These are phyloP conservation scores for Ischnus inquisitorius DNA, from an alignment of 2,888 invertebrate species.

Conservation along the genomic window DNA sequence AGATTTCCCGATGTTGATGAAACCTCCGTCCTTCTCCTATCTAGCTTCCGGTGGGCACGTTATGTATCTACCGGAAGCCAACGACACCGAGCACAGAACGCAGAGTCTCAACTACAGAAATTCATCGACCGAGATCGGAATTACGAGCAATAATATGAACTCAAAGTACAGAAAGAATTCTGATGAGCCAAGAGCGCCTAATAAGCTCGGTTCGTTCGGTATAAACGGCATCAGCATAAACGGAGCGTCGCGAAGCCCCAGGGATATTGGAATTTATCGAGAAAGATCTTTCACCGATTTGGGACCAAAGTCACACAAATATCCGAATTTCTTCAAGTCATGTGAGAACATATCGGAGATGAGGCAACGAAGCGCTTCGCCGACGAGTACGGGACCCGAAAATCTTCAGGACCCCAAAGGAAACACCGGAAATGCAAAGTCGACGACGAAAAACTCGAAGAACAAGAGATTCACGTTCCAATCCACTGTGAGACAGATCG, in stretches of 20 bases:
- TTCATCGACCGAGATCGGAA: slow-evolving; percentile 58
- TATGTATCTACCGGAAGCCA: slow-evolving; percentile 91
- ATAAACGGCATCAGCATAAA: slow-evolving; percentile 66
- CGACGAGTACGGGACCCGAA: slow-evolving; percentile 77
- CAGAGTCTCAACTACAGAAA: slow-evolving; percentile 74
- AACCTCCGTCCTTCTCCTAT: slow-evolving; percentile 86
- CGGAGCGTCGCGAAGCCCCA: slow-evolving; percentile 36
- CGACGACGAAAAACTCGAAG: slow-evolving; percentile 77
- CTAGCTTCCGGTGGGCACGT: slow-evolving; percentile 90
- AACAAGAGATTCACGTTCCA: slow-evolving; percentile 93
- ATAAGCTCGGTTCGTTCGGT: slow-evolving; percentile 60
- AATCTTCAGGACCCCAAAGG: slow-evolving; percentile 81
- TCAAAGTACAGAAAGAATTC: slow-evolving; percentile 69
- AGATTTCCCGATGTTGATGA: slow-evolving; percentile 79
- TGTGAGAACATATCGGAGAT: slow-evolving; percentile 85
- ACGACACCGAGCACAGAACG: slow-evolving; percentile 74
- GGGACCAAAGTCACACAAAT: slow-evolving; percentile 63
- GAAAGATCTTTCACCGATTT: slow-evolving; percentile 70
- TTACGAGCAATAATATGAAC: slow-evolving; percentile 65
- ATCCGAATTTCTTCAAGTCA: slow-evolving; percentile 84
- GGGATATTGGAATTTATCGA: slow-evolving; percentile 65
- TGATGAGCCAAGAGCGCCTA: slow-evolving; percentile 53
- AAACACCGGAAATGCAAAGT: slow-evolving; percentile 67
- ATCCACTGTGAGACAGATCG: slow-evolving; percentile 93
- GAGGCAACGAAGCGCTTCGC: slow-evolving; percentile 73